Evolutionary conservation across 2,113 vertebrate species (phyloP).

Genomic region (Cyprinodon variegatus): DNA sequence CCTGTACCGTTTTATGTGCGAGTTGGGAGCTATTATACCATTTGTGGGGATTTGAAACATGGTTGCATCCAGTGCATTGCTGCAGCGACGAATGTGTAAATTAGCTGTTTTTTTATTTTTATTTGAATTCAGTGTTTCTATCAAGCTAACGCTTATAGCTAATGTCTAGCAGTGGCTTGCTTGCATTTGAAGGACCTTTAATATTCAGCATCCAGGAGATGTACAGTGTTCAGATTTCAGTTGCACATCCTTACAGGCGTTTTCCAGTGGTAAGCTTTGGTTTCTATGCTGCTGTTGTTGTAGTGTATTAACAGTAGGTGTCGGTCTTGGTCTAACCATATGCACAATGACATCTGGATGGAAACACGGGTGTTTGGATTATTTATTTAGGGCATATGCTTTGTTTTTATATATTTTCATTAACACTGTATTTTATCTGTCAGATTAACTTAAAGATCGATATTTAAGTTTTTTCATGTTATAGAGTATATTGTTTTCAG

Average conservation of each 20-base stretch:
- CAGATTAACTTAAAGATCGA: constrained; percentile 55
- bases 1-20: constrained; percentile 18
- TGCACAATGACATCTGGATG: constrained; percentile 45
- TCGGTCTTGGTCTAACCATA: constrained; percentile 38
- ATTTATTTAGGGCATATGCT: constrained; percentile 55
- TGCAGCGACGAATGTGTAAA: constrained; percentile 51
- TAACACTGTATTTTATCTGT: constrained; percentile 63
- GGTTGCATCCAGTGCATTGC: constrained; percentile 26
- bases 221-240: constrained; percentile 20
- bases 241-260: not conserved
- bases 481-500: constrained; percentile 70
- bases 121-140: constrained; percentile 43
- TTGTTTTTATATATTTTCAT: constrained; percentile 54
- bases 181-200: constrained; percentile 32
- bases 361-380: constrained; percentile 43
- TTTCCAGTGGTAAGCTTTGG: constrained; percentile 27
- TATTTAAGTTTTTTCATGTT: constrained; percentile 61
- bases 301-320: constrained; percentile 45
- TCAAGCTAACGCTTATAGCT: constrained; percentile 35
- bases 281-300: constrained; percentile 41
- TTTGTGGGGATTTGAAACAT: constrained; percentile 19
- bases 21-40: constrained; percentile 25
- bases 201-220: constrained; percentile 55
- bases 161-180: constrained; percentile 52
- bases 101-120: constrained; percentile 40